phyloP scores from a whole-genome alignment of 2,888 invertebrate genomes.

The Dendrolimus houi region DNA sequence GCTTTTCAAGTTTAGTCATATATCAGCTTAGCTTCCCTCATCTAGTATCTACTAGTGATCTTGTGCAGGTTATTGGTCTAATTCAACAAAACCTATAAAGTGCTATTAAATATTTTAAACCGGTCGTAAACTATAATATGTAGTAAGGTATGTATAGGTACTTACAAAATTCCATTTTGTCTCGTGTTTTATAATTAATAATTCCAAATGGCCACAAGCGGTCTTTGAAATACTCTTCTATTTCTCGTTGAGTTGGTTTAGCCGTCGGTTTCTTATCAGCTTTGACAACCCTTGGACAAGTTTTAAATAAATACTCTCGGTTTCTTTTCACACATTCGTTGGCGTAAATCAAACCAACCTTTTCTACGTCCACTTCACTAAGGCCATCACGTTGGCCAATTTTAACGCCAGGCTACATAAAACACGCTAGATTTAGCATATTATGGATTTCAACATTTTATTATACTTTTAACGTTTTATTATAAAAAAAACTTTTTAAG shows the following conservation, averaged over 20 bases:
- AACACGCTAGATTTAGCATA: no score
- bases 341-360: conserved; percentile 44
- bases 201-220: conserved; percentile 53
- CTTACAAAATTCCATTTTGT: conserved; percentile 55
- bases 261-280: conserved; percentile 1
- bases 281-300: conserved; percentile 52
- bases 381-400: conserved; percentile 58
- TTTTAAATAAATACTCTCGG: conserved; percentile 46
- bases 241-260: conserved; percentile 23
- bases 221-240: conserved; percentile 41
- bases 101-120: no score
- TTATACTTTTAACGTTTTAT: no score
- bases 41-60: no score
- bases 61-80: no score
- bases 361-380: conserved; percentile 51
- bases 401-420: conserved; percentile 20
- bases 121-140: no score
- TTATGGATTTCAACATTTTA: no score
- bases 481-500: no score
- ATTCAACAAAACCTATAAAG: no score
- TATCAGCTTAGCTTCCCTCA: no score
- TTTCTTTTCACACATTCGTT: conserved; percentile 51
- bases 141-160: conserved; percentile 5
- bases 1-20: no score
- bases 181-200: conserved; percentile 41